phyloP scores from a whole-genome alignment of 1,140 invertebrate genomes.

The Lasioglossum albipes region DNA sequence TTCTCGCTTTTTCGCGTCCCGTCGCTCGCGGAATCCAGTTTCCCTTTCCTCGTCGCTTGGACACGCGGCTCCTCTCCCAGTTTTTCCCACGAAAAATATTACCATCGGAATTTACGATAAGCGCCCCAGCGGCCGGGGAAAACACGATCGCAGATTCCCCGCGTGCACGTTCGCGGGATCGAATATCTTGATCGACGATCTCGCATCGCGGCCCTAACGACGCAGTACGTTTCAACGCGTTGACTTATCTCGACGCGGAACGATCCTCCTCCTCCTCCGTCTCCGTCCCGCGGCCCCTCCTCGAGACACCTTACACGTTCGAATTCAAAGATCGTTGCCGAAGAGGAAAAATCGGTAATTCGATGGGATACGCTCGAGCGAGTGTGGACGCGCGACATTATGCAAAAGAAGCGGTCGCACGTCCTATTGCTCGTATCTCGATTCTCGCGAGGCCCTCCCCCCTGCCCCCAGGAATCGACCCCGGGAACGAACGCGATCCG shows the following conservation, averaged over 20 bases:
- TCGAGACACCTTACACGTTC: neutral
- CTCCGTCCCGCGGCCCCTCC: neutral
- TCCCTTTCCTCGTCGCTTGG: neutral
- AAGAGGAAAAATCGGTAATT: neutral
- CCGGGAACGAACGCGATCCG: neutral
- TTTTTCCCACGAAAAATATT: neutral
- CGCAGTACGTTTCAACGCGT: conserved; percentile 6
- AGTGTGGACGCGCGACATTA: conserved; percentile 3
- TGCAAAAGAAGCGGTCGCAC: conserved; percentile 20
- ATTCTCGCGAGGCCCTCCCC: neutral
- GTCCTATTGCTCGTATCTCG: conserved; percentile 36
- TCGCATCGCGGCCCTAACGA: neutral
- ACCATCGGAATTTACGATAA: neutral
- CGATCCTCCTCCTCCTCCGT: neutral
- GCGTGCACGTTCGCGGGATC: neutral
- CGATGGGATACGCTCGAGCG: conserved; percentile 30
- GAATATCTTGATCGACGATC: conserved; percentile 30
- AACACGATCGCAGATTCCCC: conserved; percentile 2
- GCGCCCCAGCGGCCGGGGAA: neutral
- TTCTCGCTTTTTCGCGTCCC: neutral
- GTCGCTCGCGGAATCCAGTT: neutral
- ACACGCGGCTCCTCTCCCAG: neutral
- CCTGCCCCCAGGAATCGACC: neutral
- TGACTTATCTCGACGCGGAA: neutral
- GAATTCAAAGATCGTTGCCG: no score